A percentile compares a stretch with the other conserved stretches of the same genome.
These are phyloP conservation scores for Drosophila melanica DNA, from an alignment of 1,140 invertebrate species.

Conservation along the genomic window DNA sequence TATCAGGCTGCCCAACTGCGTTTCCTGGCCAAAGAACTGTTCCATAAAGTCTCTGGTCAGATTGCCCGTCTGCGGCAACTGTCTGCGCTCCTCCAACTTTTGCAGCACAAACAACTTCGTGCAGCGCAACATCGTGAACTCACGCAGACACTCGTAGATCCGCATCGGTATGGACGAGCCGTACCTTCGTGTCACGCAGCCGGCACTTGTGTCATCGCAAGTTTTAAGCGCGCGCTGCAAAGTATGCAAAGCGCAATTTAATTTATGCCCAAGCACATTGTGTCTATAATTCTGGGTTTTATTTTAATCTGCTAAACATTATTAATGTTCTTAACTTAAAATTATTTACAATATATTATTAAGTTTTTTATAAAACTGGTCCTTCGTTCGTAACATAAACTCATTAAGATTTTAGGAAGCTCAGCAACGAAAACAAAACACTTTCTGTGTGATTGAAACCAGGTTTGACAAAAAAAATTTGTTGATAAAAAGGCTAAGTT, in stretches of 20 bases:
- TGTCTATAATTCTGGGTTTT: not conserved
- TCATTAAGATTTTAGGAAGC: too few species aligned
- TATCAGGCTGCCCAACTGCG: constrained; percentile 67
- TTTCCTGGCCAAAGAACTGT: constrained; percentile 74
- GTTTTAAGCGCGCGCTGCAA: constrained; percentile 42
- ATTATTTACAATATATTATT: too few species aligned
- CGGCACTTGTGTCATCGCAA: constrained; percentile 51
- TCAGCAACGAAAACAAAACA: too few species aligned
- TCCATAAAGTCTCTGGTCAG: constrained; percentile 78
- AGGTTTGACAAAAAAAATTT: too few species aligned
- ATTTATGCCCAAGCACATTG: not conserved
- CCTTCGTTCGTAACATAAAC: too few species aligned
- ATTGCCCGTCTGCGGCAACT: constrained; percentile 63
- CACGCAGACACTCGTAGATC: constrained; percentile 75
- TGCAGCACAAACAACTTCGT: constrained; percentile 82
- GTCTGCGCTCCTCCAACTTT: constrained; percentile 72
- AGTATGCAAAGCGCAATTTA: constrained; percentile 33
- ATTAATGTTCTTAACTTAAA: too few species aligned
- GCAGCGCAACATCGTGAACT: constrained; percentile 72
- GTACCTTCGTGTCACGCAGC: constrained; percentile 64
- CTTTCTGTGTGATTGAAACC: too few species aligned
- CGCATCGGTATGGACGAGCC: constrained; percentile 78
- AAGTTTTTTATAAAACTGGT: too few species aligned
- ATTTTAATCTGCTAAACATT: too few species aligned
- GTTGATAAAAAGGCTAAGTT: not conserved